Conservation (phyloP, 1,140 invertebrate species). For the Pomacea maculata region DNA sequence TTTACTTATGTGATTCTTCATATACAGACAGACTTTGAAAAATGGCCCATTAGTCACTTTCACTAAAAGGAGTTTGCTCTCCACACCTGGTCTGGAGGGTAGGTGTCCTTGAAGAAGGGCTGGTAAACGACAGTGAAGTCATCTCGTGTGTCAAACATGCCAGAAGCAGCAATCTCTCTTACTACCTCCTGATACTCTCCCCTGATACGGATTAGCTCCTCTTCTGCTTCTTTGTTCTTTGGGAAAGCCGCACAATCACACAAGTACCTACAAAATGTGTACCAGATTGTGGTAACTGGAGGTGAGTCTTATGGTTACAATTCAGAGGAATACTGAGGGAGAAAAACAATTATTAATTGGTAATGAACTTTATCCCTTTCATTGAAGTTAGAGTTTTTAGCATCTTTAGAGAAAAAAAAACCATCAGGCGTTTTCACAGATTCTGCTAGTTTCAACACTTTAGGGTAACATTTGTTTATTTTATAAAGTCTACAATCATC, state of each 20-base stretch:
- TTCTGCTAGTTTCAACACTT: too few species aligned
- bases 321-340: not conserved
- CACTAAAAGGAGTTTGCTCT: too few species aligned
- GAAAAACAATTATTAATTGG: too few species aligned
- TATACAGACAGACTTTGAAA: too few species aligned
- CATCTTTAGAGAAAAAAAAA: too few species aligned
- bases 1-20: too few species aligned
- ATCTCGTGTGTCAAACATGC: slow-evolving; percentile 71
- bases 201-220: slow-evolving; percentile 34
- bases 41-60: too few species aligned
- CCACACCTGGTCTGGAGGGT: slow-evolving; percentile 42
- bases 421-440: too few species aligned
- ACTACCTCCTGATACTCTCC: slow-evolving; percentile 44
- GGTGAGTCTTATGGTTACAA: not conserved
- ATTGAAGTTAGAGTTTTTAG: too few species aligned
- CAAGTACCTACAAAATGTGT: slow-evolving; percentile 33
- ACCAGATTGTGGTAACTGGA: not conserved
- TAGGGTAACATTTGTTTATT: too few species aligned
- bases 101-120: slow-evolving; percentile 62
- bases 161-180: slow-evolving; percentile 48
- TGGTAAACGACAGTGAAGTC: slow-evolving; percentile 76
- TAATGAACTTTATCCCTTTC: too few species aligned
- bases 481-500: too few species aligned
- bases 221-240: slow-evolving; percentile 24
- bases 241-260: slow-evolving; percentile 52